These are phyloP conservation scores for Glyptemys insculpta DNA, from an alignment of 2,797 vertebrate species.

Conservation along the genomic window DNA sequence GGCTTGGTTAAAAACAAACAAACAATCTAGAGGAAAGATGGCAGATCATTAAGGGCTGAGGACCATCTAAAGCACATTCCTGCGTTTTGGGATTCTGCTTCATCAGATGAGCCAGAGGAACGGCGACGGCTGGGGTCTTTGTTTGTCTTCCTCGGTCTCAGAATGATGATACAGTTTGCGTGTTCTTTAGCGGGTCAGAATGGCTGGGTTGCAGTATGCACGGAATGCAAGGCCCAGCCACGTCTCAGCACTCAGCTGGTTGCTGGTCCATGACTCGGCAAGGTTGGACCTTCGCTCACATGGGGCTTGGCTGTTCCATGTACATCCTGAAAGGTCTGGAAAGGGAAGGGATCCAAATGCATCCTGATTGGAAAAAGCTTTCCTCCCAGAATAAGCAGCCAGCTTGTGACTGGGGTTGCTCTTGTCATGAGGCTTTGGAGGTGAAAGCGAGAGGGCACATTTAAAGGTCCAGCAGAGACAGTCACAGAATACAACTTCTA, in stretches of 20 bases:
- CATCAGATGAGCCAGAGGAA: neutral
- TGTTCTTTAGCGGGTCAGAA: neutral
- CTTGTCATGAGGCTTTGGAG: neutral
- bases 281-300: neutral
- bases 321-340: neutral
- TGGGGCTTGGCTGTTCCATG: neutral
- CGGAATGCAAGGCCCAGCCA: neutral
- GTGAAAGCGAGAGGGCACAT: neutral
- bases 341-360: too few relatives aligned
- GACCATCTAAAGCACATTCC: neutral
- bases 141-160: neutral
- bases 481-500: neutral
- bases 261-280: neutral
- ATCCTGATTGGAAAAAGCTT: neutral
- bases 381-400: neutral
- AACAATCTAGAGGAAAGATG: neutral
- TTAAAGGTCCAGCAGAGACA: neutral
- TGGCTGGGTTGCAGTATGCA: neutral
- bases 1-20: neutral
- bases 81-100: neutral
- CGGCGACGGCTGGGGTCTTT: neutral
- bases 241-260: neutral
- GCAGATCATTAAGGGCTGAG: neutral
- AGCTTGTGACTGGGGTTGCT: neutral
- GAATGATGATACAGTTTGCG: neutral